Percentiles rank a stretch among this genome's conserved stretches.
Evolutionary conservation across 2,888 invertebrate genomes (phyloP).

Genomic region (Orthosia gothica): DNA sequence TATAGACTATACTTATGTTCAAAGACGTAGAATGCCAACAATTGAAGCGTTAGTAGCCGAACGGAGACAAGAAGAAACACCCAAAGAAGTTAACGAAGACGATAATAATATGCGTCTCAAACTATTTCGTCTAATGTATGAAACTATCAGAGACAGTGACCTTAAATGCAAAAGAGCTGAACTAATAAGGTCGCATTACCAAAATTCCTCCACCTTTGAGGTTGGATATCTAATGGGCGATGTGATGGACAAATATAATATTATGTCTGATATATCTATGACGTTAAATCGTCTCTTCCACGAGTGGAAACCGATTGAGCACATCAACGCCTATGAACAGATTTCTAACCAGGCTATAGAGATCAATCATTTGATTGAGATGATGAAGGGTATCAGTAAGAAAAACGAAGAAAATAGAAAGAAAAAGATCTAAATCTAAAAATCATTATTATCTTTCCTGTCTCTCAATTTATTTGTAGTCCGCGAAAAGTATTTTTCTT

Average conservation of each 20-base stretch:
- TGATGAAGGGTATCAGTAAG: constrained; percentile 69
- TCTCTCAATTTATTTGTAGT: too few relatives aligned
- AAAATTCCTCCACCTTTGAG: constrained; percentile 78
- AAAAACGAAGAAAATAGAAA: background rate
- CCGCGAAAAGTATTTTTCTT: too few relatives aligned
- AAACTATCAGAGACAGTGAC: constrained; percentile 82
- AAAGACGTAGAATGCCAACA: constrained; percentile 8
- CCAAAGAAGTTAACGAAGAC: constrained; percentile 51
- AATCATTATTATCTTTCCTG: too few relatives aligned
- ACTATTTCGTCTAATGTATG: constrained; percentile 84
- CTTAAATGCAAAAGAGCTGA: constrained; percentile 81
- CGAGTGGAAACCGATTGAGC: constrained; percentile 85
- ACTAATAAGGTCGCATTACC: constrained; percentile 75
- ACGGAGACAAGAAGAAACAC: constrained; percentile 14
- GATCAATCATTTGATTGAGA: constrained; percentile 78
- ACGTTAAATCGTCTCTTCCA: constrained; percentile 75
- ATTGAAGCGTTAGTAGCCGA: constrained; percentile 9
- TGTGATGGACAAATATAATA: constrained; percentile 77
- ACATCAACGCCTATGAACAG: constrained; percentile 85
- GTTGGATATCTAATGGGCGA: constrained; percentile 81
- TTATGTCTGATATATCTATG: constrained; percentile 77
- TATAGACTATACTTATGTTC: background rate
- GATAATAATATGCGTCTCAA: constrained; percentile 82
- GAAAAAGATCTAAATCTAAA: background rate
- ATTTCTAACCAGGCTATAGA: constrained; percentile 83